Percentiles rank a stretch among this genome's conserved stretches.
These are phyloP conservation scores for Sciurus carolinensis DNA, from an alignment of 2,797 vertebrate species.

Conservation along the genomic window DNA sequence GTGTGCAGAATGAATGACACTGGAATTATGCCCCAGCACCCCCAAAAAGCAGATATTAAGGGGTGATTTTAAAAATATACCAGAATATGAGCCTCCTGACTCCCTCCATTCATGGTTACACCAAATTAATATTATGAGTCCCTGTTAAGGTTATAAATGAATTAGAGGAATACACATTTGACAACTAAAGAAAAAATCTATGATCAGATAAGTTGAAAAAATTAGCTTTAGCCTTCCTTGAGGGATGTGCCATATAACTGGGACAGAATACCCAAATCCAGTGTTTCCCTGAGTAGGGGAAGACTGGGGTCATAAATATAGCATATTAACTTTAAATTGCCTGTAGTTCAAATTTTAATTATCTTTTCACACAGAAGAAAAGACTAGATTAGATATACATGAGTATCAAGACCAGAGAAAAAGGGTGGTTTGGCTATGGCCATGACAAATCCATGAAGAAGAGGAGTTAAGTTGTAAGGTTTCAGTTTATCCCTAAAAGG, in stretches of 20 bases:
- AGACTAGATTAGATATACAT: too few relatives aligned
- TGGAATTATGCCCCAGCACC: neutral
- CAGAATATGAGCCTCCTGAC: neutral
- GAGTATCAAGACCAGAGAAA: too few relatives aligned
- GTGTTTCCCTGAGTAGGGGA: neutral
- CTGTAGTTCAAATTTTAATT: neutral
- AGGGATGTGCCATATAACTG: neutral
- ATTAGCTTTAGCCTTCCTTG: neutral
- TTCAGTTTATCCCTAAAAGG: neutral
- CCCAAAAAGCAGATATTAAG: neutral
- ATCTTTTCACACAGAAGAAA: neutral
- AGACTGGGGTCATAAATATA: neutral
- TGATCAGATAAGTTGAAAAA: neutral
- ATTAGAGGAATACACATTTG: neutral
- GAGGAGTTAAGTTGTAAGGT: neutral
- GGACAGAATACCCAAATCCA: neutral
- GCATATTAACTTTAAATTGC: neutral
- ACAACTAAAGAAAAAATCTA: neutral
- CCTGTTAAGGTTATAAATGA: neutral
- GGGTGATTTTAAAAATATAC: neutral
- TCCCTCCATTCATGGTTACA: neutral
- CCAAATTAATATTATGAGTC: neutral
- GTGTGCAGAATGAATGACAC: neutral
- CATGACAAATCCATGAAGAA: neutral
- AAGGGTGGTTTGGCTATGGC: too few relatives aligned